Evolutionary conservation across 2,797 vertebrate species (phyloP).

Genomic region (Coregonus ussuriensis): DNA sequence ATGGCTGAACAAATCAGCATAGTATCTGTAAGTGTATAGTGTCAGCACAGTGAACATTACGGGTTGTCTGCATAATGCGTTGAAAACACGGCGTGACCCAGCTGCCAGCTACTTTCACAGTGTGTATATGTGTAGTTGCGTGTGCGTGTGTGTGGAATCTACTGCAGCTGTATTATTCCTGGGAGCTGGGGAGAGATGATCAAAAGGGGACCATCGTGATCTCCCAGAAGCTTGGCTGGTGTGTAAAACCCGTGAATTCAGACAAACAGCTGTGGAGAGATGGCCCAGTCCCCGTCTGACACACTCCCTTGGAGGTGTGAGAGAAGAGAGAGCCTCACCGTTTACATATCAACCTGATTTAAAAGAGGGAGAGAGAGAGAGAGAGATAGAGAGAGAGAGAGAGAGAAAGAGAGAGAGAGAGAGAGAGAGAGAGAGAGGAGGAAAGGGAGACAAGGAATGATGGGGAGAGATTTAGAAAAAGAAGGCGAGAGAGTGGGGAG

Average conservation of each 20-base stretch:
- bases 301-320: background rate
- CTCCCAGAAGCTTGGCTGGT: too few relatives aligned
- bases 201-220: too few relatives aligned
- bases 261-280: background rate
- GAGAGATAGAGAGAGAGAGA: too few relatives aligned
- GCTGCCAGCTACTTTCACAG: too few relatives aligned
- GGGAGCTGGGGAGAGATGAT: background rate
- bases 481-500: background rate
- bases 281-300: background rate
- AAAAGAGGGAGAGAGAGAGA: background rate
- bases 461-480: too few relatives aligned
- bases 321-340: background rate
- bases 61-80: too few relatives aligned
- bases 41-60: too few relatives aligned
- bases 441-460: constrained; percentile 4
- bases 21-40: too few relatives aligned
- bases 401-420: background rate
- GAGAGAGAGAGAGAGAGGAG: constrained; percentile 20
- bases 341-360: background rate
- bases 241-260: too few relatives aligned
- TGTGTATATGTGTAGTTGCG: background rate
- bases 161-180: background rate
- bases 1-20: too few relatives aligned
- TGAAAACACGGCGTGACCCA: too few relatives aligned
- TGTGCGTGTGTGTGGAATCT: background rate